Conservation (phyloP, 2,113 vertebrate species). For the Struthidea cinerea region DNA sequence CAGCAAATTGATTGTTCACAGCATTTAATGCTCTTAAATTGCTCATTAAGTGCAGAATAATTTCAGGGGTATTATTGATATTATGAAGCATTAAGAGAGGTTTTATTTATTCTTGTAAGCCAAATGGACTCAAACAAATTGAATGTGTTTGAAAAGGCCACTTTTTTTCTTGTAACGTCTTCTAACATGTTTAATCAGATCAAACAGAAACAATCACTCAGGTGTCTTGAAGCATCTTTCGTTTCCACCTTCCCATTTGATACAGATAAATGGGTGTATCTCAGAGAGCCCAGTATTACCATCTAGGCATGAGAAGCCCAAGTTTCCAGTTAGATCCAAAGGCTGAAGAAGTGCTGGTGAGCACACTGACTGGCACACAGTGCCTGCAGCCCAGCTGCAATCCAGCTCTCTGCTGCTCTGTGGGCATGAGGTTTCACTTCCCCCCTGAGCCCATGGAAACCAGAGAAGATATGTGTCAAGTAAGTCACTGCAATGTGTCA, state of each 20-base stretch:
- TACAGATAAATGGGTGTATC: neutral
- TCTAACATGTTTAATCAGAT: conserved; percentile 22
- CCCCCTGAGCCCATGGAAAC: neutral
- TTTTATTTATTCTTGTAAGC: conserved; percentile 69
- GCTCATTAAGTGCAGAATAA: conserved; percentile 57
- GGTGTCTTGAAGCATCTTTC: neutral
- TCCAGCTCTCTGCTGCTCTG: neutral
- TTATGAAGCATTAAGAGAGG: conserved; percentile 57
- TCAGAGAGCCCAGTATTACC: neutral
- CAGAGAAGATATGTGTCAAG: neutral
- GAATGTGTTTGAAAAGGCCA: conserved; percentile 55
- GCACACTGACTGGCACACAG: neutral
- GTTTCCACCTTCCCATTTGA: neutral
- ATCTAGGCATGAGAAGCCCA: neutral
- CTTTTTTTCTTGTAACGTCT: conserved; percentile 31
- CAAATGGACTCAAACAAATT: conserved; percentile 55
- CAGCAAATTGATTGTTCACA: conserved; percentile 71
- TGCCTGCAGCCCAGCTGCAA: neutral
- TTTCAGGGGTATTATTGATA: conserved; percentile 62
- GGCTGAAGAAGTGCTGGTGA: neutral
- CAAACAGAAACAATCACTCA: neutral
- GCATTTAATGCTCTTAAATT: conserved; percentile 65
- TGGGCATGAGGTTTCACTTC: neutral
- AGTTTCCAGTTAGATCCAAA: neutral
- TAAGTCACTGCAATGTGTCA: neutral